A percentile compares a stretch with the other conserved stretches of the same genome.
Conservation (phyloP, 2,113 vertebrate genomes). For the Colinus virginianus region DNA sequence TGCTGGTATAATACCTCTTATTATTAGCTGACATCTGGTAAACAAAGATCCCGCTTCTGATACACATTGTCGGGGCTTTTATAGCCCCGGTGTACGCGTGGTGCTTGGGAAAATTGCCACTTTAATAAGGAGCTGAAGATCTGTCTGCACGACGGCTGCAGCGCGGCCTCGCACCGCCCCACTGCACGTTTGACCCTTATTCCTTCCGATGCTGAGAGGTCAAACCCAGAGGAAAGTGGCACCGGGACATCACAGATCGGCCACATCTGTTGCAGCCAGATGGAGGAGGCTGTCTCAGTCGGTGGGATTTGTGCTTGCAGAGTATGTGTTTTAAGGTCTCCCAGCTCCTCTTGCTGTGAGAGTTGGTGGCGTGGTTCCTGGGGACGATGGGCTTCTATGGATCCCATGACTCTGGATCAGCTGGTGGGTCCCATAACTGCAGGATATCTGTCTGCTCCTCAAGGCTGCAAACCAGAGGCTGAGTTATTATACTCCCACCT, state of each 20-base stretch:
- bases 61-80: not conserved
- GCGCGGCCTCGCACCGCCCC: accelerated
- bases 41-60: constrained; percentile 38
- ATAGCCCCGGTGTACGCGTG: accelerated
- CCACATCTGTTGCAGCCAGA: accelerated
- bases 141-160: accelerated
- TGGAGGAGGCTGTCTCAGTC: accelerated
- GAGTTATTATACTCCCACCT: not conserved
- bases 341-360: not conserved
- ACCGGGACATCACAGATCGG: accelerated
- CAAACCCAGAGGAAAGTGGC: accelerated
- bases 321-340: accelerated
- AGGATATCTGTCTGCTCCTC: not conserved
- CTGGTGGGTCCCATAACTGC: not conserved
- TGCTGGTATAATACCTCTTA: constrained; percentile 40
- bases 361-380: accelerated
- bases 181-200: accelerated
- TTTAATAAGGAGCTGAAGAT: not conserved
- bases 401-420: not conserved
- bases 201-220: not conserved
- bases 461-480: not conserved
- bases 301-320: not conserved
- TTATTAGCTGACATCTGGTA: constrained; percentile 62
- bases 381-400: accelerated
- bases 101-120: not conserved